These are phyloP conservation scores for Malurus splendens DNA, from an alignment of 2,797 vertebrate species.

Conservation along the genomic window DNA sequence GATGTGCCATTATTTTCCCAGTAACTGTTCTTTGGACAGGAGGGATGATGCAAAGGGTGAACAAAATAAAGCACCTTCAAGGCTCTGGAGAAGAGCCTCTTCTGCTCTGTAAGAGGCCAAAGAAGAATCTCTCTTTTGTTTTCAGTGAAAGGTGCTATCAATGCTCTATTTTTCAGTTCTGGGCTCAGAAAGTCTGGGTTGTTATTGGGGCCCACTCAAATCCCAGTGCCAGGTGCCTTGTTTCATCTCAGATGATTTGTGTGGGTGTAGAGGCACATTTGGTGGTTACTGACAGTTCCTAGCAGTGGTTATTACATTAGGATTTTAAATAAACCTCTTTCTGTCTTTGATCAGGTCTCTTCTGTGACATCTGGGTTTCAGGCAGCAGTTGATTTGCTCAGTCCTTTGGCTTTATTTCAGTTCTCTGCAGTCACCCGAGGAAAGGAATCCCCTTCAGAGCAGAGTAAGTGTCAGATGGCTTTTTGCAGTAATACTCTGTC, in stretches of 20 bases:
- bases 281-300: neutral
- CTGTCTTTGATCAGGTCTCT: slow-evolving; percentile 57
- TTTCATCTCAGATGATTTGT: neutral
- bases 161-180: neutral
- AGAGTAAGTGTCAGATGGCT: slow-evolving; percentile 71
- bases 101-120: neutral
- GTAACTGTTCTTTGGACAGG: neutral
- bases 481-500: neutral
- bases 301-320: neutral
- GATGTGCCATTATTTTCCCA: neutral
- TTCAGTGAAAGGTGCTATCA: neutral
- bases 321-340: neutral
- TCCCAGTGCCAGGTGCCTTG: neutral
- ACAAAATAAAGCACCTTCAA: neutral
- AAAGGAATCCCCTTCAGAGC: slow-evolving; percentile 71
- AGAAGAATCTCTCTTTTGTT: neutral
- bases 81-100: neutral
- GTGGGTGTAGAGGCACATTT: neutral
- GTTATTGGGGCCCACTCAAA: neutral
- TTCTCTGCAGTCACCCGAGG: slow-evolving; percentile 84
- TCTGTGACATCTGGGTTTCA: slow-evolving; percentile 70
- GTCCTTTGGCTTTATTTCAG: slow-evolving; percentile 83
- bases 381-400: slow-evolving; percentile 81
- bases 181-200: neutral
- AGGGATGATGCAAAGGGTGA: neutral